phyloP scores from a whole-genome alignment of 2,888 invertebrate genomes.

The Drosophila histrio region DNA sequence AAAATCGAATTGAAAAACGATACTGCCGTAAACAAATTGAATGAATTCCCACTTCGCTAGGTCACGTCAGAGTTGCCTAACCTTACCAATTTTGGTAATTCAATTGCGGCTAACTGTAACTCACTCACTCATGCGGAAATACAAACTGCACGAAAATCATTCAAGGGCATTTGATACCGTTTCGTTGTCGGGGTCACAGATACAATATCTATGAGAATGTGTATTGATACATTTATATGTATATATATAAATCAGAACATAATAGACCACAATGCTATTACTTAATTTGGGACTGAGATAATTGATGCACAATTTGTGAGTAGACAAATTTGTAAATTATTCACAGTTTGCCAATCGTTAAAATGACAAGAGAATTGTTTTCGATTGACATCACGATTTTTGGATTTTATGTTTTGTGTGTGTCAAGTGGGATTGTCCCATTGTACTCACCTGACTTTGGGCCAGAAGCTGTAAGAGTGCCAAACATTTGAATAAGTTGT shows the following conservation, averaged over 20 bases:
- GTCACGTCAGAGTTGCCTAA: conserved; percentile 35
- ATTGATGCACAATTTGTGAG: conserved; percentile 54
- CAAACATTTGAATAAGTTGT: conserved; percentile 61
- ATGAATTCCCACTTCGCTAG: not conserved
- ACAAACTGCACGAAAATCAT: conserved; percentile 28
- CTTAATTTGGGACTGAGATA: conserved; percentile 65
- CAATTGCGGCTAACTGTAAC: conserved; percentile 51
- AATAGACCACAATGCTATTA: conserved; percentile 47
- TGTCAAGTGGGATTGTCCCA: conserved; percentile 62
- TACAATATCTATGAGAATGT: conserved; percentile 13
- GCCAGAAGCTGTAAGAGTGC: conserved; percentile 74
- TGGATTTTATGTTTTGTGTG: not conserved
- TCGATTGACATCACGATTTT: conserved; percentile 67
- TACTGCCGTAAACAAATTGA: not conserved
- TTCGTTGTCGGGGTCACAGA: conserved; percentile 48
- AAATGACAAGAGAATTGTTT: conserved; percentile 55
- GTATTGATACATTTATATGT: not conserved
- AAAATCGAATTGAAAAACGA: not conserved
- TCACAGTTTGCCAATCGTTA: conserved; percentile 66
- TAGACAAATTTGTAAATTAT: conserved; percentile 60
- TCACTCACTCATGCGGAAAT: conserved; percentile 82
- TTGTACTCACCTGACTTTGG: conserved; percentile 76
- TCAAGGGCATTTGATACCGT: conserved; percentile 68
- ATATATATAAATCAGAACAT: conserved; percentile 1
- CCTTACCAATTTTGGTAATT: conserved; percentile 30